These are phyloP conservation scores for Drepana falcataria DNA, from an alignment of 2,888 invertebrate species.

Conservation along the genomic window DNA sequence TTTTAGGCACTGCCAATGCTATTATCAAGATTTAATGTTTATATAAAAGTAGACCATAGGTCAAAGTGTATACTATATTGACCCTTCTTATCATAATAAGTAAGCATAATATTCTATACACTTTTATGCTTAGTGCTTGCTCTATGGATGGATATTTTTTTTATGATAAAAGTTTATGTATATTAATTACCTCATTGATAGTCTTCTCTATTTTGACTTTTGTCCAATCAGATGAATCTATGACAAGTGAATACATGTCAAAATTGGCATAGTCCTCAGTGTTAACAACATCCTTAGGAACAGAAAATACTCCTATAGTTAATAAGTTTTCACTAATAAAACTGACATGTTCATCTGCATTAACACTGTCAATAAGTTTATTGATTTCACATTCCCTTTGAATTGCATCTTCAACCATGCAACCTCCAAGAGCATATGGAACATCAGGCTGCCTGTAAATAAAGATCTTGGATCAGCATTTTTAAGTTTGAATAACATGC, in stretches of 20 bases:
- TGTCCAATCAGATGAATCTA: slow-evolving; percentile 55
- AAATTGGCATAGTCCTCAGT: slow-evolving; percentile 39
- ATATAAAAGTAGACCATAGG: no score
- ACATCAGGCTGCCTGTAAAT: slow-evolving; percentile 60
- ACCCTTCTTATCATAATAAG: no score
- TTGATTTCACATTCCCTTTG: slow-evolving; percentile 39
- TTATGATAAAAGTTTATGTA: background rate
- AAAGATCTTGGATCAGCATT: slow-evolving; percentile 5
- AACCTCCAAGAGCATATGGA: slow-evolving; percentile 69
- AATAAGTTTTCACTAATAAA: slow-evolving; percentile 55
- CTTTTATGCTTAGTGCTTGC: background rate
- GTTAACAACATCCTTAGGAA: slow-evolving; percentile 35
- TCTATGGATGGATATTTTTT: background rate
- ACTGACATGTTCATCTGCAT: slow-evolving; percentile 29
- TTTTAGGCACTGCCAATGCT: no score
- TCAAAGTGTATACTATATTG: no score
- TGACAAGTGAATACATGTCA: slow-evolving; percentile 59
- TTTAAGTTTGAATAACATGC: background rate
- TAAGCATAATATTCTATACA: no score
- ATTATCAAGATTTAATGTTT: no score
- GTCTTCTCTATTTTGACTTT: slow-evolving; percentile 51
- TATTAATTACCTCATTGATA: slow-evolving; percentile 49
- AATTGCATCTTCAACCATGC: slow-evolving; percentile 61
- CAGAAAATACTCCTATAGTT: slow-evolving; percentile 57
- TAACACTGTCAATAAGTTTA: slow-evolving; percentile 40